Evolutionary conservation across 2,113 vertebrate genomes (phyloP).

Genomic region (Cyrtonyx montezumae): DNA sequence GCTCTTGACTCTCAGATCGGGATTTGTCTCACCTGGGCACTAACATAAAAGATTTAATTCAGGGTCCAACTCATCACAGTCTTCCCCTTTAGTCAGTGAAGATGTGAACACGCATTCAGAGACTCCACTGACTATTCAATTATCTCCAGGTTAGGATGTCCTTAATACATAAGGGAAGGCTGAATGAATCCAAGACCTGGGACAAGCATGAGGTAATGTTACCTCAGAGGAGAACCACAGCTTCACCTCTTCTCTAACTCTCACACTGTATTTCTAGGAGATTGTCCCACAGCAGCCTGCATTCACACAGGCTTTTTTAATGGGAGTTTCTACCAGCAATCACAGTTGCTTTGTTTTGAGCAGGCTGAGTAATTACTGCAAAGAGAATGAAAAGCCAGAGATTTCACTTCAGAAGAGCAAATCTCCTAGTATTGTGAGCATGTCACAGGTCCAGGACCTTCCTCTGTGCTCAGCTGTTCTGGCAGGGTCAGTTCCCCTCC

Average conservation of each 20-base stretch:
- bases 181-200: neutral
- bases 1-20: neutral
- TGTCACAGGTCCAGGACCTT: neutral
- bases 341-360: rapidly evolving
- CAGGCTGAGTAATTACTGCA: neutral
- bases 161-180: neutral
- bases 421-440: neutral
- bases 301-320: neutral
- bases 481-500: neutral
- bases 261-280: neutral
- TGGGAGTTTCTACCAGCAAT: rapidly evolving
- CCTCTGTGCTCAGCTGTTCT: neutral
- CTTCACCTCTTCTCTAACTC: neutral
- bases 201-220: neutral
- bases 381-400: neutral
- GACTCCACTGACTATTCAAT: neutral
- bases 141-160: neutral
- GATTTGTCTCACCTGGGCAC: neutral
- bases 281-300: neutral
- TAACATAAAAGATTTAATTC: neutral
- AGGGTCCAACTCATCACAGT: neutral
- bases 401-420: neutral
- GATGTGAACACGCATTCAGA: neutral
- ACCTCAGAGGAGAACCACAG: rapidly evolving
- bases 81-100: neutral